Conservation (phyloP, 2,797 vertebrate genomes). For the Gymnothorax reevesii region DNA sequence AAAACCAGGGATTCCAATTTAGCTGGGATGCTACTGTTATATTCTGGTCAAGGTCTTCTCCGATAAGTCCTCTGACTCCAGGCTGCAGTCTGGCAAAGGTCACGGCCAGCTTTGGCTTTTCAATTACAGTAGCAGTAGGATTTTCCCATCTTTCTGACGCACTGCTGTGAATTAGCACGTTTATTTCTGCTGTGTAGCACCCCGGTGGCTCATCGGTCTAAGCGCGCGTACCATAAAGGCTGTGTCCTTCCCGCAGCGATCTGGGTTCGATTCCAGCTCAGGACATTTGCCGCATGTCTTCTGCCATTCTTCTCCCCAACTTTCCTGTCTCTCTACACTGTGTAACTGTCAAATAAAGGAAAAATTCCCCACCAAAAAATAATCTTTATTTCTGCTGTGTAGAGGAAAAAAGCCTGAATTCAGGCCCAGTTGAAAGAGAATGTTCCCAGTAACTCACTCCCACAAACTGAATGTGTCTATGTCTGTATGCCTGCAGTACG, state of each 20-base stretch:
- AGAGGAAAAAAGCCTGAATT: constrained; percentile 37
- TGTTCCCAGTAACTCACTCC: neutral
- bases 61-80: neutral
- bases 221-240: too few relatives aligned
- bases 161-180: constrained; percentile 29
- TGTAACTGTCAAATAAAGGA: too few relatives aligned
- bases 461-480: neutral
- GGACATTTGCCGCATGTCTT: too few relatives aligned
- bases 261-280: too few relatives aligned
- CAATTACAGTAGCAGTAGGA: constrained; percentile 20
- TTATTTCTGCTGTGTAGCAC: neutral
- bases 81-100: neutral
- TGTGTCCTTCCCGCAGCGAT: too few relatives aligned
- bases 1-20: constrained; percentile 18
- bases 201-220: too few relatives aligned
- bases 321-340: too few relatives aligned
- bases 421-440: constrained; percentile 30
- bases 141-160: constrained; percentile 21
- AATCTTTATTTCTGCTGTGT: too few relatives aligned
- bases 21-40: neutral
- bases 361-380: too few relatives aligned
- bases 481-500: too few relatives aligned
- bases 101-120: constrained; percentile 16
- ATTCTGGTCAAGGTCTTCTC: neutral
- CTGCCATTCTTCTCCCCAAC: too few relatives aligned